Percentiles rank a stretch among this genome's conserved stretches.
phyloP scores from a whole-genome alignment of 1,140 invertebrate species.

The Zaprionus lachaisei region DNA sequence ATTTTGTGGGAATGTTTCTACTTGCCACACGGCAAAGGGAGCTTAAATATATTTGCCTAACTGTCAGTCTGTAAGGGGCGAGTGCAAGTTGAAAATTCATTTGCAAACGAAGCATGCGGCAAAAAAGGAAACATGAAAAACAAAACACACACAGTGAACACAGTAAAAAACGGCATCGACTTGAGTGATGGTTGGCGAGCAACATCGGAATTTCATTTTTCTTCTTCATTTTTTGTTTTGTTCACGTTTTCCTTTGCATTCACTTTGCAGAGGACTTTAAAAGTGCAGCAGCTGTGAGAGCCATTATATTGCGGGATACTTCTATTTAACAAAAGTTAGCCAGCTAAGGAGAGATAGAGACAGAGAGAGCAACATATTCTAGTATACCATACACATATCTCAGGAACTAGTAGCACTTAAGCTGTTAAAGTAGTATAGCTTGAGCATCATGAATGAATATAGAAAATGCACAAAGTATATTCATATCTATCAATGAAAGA shows the following conservation, averaged over 20 bases:
- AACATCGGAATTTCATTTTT: conserved; percentile 63
- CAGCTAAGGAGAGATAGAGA: neutral
- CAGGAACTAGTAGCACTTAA: rapidly evolving
- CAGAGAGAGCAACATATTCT: neutral
- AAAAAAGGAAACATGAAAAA: neutral
- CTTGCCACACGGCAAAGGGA: conserved; percentile 5
- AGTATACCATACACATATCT: neutral
- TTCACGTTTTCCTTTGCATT: conserved; percentile 17
- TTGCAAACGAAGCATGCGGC: conserved; percentile 43
- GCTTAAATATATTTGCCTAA: conserved; percentile 47
- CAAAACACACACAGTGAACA: neutral
- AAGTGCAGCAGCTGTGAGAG: conserved; percentile 14
- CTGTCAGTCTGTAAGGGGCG: conserved; percentile 37
- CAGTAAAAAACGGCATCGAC: conserved; percentile 25
- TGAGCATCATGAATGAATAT: too few relatives aligned
- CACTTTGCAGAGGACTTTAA: conserved; percentile 15
- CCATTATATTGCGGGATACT: neutral
- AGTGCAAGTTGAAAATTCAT: conserved; percentile 57
- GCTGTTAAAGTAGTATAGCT: neutral
- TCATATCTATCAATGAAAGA: too few relatives aligned
- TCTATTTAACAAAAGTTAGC: neutral
- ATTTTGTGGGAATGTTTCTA: conserved; percentile 50
- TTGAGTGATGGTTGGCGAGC: conserved; percentile 64
- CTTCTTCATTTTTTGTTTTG: neutral
- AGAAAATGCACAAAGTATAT: too few relatives aligned